Evolutionary conservation across 2,797 vertebrate genomes (phyloP), one percentile per base, ranked within the genome.

Genomic region (Enteromius treurensis): DNA sequence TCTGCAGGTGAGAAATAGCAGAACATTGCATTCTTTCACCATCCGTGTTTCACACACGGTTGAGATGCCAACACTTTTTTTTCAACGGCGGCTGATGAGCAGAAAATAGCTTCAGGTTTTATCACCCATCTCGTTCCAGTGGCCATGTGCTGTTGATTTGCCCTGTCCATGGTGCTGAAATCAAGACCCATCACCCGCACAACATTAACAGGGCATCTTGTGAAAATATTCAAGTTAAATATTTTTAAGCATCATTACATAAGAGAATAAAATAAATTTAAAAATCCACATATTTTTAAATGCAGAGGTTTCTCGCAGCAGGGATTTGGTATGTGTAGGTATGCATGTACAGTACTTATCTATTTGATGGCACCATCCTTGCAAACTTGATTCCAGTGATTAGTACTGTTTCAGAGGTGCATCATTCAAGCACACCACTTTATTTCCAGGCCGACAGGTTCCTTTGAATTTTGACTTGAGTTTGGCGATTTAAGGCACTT

Each of bases 101-200:
- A 23, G 21, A 14, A 40, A 26, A 34, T 42, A 76, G 74, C 37
- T 62, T 29, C 1, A 15, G 58, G 55, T 65, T 45, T 76, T 40
- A 76, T 58, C 32, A 55, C 13, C 7, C 53, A 62, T 67, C 60
- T 79, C 23, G 0, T n/a, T 62, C 29, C 29, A 29, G 8, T 34
- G 29, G 15, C 29, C 62, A 8, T 65, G 62, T 65, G 62, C 62
- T 34, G 29, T 19, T 32, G 75, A 62, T 51, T 58, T 0, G 4
- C 10, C 51, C 40, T 71, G 51, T 58, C 79, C 67, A 15, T 58
- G 79, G 51, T 80, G 79, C 79, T 80, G 79, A 80, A 45, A 45
- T 58, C n/a, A 67, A 47, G 26, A 34, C 17, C 17, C 1, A 32
- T 64, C 17, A 11, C 15, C 9, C 14, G 0, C 23, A 32, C 58